phyloP scores from a whole-genome alignment of 2,888 invertebrate genomes.

The Perizoma affinitatum region DNA sequence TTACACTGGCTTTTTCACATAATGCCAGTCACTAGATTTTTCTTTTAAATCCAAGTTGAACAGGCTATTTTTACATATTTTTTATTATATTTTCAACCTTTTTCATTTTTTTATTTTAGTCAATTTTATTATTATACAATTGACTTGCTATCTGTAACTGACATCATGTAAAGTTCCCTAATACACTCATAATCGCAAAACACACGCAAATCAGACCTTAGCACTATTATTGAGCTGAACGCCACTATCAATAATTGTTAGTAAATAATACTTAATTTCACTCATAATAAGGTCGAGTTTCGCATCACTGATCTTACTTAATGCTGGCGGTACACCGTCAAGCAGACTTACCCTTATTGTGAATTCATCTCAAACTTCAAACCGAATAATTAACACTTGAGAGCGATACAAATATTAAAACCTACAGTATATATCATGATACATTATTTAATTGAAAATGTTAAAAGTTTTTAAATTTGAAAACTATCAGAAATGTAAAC shows the following conservation, averaged over 20 bases:
- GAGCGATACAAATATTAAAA: too few species aligned
- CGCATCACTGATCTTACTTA: conserved; percentile 36
- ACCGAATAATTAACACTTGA: too few species aligned
- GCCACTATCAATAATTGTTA: conserved; percentile 45
- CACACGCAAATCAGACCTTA: conserved; percentile 44
- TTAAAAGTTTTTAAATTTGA: too few species aligned
- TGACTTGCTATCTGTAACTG: conserved; percentile 13
- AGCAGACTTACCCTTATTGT: conserved; percentile 7
- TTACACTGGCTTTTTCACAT: conserved; percentile 17
- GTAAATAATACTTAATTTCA: conserved; percentile 46
- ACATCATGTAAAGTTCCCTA: conserved; percentile 20
- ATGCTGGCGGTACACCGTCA: conserved; percentile 28
- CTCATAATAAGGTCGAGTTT: conserved; percentile 50
- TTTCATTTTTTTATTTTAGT: conserved; percentile 6
- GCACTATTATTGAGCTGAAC: conserved; percentile 52
- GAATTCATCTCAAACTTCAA: too few species aligned
- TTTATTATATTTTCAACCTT: conserved; percentile 11
- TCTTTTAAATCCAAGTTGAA: neutral
- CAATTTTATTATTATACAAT: neutral
- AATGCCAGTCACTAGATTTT: conserved; percentile 15
- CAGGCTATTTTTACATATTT: conserved; percentile 2
- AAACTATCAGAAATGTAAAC: too few species aligned
- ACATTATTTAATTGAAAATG: too few species aligned
- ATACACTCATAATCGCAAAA: conserved; percentile 25
- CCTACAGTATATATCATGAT: too few species aligned